These are phyloP conservation scores for Hipparchia sbordonii DNA, from an alignment of 2,888 invertebrate species.

Conservation along the genomic window DNA sequence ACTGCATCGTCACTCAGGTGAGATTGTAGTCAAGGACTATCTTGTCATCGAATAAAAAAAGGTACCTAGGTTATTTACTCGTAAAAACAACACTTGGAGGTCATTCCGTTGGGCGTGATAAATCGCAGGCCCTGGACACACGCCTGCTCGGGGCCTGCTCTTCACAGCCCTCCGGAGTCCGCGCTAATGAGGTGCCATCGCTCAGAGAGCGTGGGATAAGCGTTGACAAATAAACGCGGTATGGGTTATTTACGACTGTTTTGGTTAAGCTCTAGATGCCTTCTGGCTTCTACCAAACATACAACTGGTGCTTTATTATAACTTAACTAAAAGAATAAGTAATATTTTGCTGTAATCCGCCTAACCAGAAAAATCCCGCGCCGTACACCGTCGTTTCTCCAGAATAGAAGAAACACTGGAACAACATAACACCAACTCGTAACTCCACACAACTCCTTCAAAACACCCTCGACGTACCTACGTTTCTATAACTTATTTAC, in stretches of 20 bases:
- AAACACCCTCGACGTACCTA: too few relatives aligned
- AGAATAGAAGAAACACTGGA: too few relatives aligned
- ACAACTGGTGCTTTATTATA: neutral
- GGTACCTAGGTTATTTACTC: neutral
- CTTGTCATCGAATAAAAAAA: too few relatives aligned
- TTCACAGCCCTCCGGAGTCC: constrained; percentile 63
- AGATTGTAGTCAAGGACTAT: too few relatives aligned
- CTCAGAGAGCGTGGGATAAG: constrained; percentile 64
- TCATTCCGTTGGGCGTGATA: constrained; percentile 48
- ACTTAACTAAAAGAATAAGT: neutral
- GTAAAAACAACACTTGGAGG: constrained; percentile 2
- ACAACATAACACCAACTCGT: too few relatives aligned
- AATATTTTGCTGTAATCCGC: too few relatives aligned
- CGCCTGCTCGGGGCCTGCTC: constrained; percentile 50
- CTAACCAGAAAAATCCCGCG: too few relatives aligned
- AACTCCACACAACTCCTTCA: too few relatives aligned
- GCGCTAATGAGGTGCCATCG: constrained; percentile 69
- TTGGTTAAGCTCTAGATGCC: neutral
- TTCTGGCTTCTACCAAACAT: neutral
- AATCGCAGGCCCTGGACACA: constrained; percentile 68
- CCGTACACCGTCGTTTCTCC: too few relatives aligned
- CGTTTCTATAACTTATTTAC: too few relatives aligned
- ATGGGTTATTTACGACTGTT: constrained; percentile 63
- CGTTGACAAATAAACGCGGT: constrained; percentile 74
- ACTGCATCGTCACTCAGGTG: too few relatives aligned